These are phyloP conservation scores for Eurystomus gularis DNA, from an alignment of 2,113 vertebrate species.

Conservation along the genomic window DNA sequence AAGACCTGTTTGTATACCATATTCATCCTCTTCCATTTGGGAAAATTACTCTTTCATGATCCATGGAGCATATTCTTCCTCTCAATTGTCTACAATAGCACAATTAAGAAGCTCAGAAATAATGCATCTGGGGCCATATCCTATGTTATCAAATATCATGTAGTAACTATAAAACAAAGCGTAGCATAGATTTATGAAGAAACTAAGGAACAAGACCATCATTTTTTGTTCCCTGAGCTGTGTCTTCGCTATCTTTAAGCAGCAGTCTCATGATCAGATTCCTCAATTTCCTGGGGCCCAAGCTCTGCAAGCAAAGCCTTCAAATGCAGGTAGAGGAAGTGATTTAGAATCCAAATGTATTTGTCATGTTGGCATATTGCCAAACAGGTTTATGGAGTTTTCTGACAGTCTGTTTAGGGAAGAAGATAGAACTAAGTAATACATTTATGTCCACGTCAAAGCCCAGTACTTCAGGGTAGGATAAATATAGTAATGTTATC, in stretches of 20 bases:
- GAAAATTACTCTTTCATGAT: not conserved
- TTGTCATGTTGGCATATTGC: not conserved
- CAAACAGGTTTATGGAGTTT: not conserved
- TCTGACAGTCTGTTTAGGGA: not conserved
- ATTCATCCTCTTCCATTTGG: not conserved
- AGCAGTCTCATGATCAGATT: not conserved
- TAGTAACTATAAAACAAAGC: not conserved
- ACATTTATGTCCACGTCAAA: not conserved
- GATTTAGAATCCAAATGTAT: not conserved
- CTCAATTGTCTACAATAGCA: not conserved
- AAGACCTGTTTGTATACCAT: not conserved
- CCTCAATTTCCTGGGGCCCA: not conserved
- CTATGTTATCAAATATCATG: not conserved
- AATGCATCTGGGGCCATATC: not conserved
- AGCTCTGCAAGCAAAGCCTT: not conserved
- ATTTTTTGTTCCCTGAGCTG: not conserved
- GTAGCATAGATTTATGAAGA: not conserved
- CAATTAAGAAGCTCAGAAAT: not conserved
- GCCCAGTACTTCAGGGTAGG: not conserved
- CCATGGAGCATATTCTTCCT: not conserved
- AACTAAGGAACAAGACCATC: not conserved
- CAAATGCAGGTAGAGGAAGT: not conserved
- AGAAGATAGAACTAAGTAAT: not conserved
- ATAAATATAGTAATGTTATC: not conserved
- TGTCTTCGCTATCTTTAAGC: not conserved